Base-by-base conservation (phyloP, 2,888 invertebrate species). In the Caprella mutica region DNA sequence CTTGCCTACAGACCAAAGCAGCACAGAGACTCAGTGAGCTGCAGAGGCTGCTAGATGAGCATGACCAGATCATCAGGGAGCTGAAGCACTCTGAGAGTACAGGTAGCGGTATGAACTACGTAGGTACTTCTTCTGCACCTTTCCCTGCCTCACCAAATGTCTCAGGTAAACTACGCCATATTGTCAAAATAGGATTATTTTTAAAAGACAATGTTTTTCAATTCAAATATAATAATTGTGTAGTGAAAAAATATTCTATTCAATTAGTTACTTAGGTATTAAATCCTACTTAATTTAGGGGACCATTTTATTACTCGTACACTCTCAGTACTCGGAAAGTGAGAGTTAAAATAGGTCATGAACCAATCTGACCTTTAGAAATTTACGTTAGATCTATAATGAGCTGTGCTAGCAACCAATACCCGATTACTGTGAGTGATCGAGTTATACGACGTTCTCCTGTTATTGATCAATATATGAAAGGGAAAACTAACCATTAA, bases 11-110 rank as follows among this genome's bases (percentile, higher is more conserved):
- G 61, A 61, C 58, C 2, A 58, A 61, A 24, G 61, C 61, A 14
- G 61, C 61, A 9, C 58, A 58, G 17, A 27, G 61, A 27, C 55
- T 61, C 21, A 55, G 42, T 6, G 61, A 61, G 33, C 56, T 61
- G 40, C 58, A 61, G 43, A 30, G 61, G 17, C 55, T 61, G 6
- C 38, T 61, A 43, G 61, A 61, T 39, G 61, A 61, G 26, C 61
- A 61, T 23, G 61, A 61, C 52, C 61, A 61, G 42, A 61, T 61
- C 33, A 53, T 61, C 46, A 58, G 61, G 14, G 61, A 61, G 26
- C 58, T 61, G 21, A 61, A 61, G 50, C 58, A 58, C 1, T 61
- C 61, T 1, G 61, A 61, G 58, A 61, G 61, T 30, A 54, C 56
- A 35, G 58, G 61, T 19, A 53, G 58, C 35, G 14, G 9, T 35